phyloP scores from a whole-genome alignment of 2,113 vertebrate genomes.

The Kryptolebias marmoratus region DNA sequence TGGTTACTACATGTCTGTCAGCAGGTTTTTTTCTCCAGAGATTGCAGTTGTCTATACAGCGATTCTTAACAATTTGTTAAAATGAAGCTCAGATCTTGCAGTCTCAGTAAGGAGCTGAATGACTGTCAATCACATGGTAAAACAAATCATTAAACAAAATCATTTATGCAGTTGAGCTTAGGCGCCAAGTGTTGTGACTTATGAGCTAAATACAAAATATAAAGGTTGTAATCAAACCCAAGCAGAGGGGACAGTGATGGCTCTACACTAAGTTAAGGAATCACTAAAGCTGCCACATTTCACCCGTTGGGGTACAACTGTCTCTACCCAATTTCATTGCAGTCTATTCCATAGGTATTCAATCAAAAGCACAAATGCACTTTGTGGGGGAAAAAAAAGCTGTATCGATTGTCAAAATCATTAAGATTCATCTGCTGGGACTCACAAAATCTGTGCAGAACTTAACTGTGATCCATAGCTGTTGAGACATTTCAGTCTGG shows the following conservation, averaged over 20 bases:
- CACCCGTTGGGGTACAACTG: not conserved
- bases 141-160: too few relatives aligned
- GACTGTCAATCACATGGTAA: not conserved
- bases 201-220: not conserved
- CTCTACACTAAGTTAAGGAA: not conserved
- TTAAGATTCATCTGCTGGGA: constrained; percentile 2
- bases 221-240: not conserved
- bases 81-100: not conserved
- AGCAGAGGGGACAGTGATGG: not conserved
- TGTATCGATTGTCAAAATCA: constrained; percentile 6
- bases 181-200: not conserved
- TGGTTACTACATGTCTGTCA: too few relatives aligned
- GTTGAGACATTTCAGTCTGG: not conserved
- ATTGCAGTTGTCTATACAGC: too few relatives aligned
- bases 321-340: not conserved
- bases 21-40: not conserved
- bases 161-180: not conserved
- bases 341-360: not conserved
- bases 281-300: not conserved
- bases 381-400: constrained; percentile 1
- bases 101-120: constrained; percentile 10
- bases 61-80: too few relatives aligned
- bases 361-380: not conserved
- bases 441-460: not conserved
- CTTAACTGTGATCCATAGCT: not conserved